These are phyloP conservation scores for Heteromyza rotundicornis DNA, from an alignment of 2,888 invertebrate species.

Conservation along the genomic window DNA sequence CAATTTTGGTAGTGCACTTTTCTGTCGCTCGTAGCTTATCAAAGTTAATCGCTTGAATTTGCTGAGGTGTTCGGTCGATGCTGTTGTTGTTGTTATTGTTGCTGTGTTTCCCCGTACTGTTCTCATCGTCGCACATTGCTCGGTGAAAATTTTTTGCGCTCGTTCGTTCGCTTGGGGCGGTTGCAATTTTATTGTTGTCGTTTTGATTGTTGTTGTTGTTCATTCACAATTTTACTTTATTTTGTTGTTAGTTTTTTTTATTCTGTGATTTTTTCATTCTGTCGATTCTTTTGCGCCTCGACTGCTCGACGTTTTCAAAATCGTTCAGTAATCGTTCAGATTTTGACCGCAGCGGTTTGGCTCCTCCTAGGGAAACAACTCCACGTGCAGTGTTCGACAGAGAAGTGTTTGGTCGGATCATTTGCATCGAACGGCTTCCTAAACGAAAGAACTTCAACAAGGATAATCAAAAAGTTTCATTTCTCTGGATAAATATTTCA, in stretches of 20 bases:
- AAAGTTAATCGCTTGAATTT: no score
- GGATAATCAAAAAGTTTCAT: no score
- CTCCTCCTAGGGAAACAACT: neutral
- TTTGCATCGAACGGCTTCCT: no score
- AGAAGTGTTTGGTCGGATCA: neutral
- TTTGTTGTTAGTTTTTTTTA: neutral
- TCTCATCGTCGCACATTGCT: neutral
- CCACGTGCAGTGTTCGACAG: no score
- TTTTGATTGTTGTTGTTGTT: neutral
- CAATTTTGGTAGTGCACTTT: no score
- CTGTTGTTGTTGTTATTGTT: neutral
- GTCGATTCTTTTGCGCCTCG: conserved; percentile 16
- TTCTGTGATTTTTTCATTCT: neutral
- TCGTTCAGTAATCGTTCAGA: conserved; percentile 59
- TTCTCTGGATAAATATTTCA: no score
- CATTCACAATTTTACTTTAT: neutral
- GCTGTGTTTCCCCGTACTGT: no score
- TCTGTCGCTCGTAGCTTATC: no score
- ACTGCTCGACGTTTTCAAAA: conserved; percentile 35
- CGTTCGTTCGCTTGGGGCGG: neutral
- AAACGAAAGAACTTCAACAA: no score
- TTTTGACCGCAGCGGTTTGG: conserved; percentile 52
- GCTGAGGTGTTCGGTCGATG: neutral
- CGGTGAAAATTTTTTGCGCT: conserved; percentile 1
- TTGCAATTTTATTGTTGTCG: conserved; percentile 1